Evolutionary conservation across 2,888 invertebrate species (phyloP), one percentile per base, ranked within the genome.

Genomic region (Euproctis similis): DNA sequence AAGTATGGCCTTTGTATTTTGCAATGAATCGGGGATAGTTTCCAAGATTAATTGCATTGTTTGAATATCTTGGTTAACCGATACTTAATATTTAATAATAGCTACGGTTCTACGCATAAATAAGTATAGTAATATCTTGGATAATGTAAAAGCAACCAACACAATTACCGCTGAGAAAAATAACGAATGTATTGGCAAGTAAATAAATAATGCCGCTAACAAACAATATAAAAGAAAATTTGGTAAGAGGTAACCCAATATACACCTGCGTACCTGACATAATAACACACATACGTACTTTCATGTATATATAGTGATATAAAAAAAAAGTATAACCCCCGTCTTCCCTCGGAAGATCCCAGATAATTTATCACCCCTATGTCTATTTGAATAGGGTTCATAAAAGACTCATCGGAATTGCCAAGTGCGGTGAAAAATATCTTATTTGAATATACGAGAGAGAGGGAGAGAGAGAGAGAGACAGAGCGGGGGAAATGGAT

Each of bases 391-490:
- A 55, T 57, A 66, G 50, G 58, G 60, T 60, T 58, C 47, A 59
- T 55, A 64, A 60, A 52, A 50, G 53, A 47, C 45, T 51, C 55
- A 46, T 48, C 48, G 39, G 48, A 44, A 56, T 56, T 45, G 54
- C 47, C 39, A 51, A 57, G 53, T 47, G 53, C 54, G 55, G 58
- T 57, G 61, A 64, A 61, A 61, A 60, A 65, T 62, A 61, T 65
- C 69, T 61, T 65, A 71, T 73, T 73, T 71, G 66, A 73, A 73
- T 73, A 71, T 62, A 59, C 55, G 50, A 52, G 53, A n/a, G n/a
- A n/a, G n/a, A n/a, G n/a, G n/a, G n/a, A n/a, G n/a, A n/a, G n/a
- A n/a, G n/a, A n/a, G n/a, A n/a, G n/a, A n/a, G n/a, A n/a, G n/a
- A n/a, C n/a, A n/a, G n/a, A n/a, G n/a, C 52, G 54, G 42, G 47